Evolutionary conservation across 2,888 invertebrate genomes (phyloP).

Genomic region (Erebia palarica): DNA sequence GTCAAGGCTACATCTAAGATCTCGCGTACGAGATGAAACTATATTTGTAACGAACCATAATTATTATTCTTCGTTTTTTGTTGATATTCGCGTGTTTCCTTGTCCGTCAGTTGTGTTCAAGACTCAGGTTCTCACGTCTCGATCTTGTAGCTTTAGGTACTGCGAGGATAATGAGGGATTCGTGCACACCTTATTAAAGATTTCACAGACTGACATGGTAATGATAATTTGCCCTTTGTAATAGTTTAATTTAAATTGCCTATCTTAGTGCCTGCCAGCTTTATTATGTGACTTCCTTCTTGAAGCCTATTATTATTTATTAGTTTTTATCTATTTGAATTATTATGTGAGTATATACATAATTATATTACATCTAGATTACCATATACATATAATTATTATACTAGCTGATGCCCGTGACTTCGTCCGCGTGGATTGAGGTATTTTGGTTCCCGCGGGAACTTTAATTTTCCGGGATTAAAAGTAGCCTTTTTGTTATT

Average conservation of each 20-base stretch:
- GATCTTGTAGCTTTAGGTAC: conserved; percentile 48
- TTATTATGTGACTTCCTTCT: conserved; percentile 11
- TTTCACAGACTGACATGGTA: conserved; percentile 49
- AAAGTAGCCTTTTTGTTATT: too few relatives aligned
- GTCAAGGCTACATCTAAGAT: conserved; percentile 17
- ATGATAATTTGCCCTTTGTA: conserved; percentile 36
- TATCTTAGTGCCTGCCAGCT: conserved; percentile 6
- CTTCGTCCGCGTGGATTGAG: too few relatives aligned
- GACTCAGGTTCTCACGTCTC: conserved; percentile 45
- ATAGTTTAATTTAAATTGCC: conserved; percentile 22
- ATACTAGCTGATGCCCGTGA: too few relatives aligned
- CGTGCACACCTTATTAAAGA: conserved; percentile 60
- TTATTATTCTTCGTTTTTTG: conserved; percentile 48
- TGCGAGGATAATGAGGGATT: conserved; percentile 53
- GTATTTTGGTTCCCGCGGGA: too few relatives aligned
- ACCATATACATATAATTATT: too few relatives aligned
- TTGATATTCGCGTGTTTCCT: conserved; percentile 54
- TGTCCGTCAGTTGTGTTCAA: conserved; percentile 40
- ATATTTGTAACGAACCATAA: conserved; percentile 42
- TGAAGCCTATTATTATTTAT: not conserved
- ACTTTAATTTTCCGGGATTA: too few relatives aligned
- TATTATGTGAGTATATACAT: not conserved
- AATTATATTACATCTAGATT: not conserved
- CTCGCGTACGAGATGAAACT: conserved; percentile 46
- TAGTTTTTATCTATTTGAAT: not conserved